Evolutionary conservation across 1,140 invertebrate species (phyloP).

Genomic region (Drosophila burlai): DNA sequence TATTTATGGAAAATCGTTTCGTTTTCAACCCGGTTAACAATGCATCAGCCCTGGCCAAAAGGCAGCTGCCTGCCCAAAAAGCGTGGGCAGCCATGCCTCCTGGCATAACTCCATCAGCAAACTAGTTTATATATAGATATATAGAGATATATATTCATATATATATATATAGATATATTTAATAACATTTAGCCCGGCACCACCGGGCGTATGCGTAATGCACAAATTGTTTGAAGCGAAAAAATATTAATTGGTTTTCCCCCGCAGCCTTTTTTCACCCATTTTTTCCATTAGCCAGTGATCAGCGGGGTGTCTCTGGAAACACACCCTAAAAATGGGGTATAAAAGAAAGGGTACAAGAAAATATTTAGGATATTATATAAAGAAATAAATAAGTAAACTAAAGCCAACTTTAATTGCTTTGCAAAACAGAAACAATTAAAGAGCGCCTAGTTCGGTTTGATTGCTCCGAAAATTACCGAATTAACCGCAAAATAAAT

Average conservation of each 20-base stretch:
- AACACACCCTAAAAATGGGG: neutral
- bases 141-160: neutral
- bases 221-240: conserved; percentile 19
- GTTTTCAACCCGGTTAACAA: neutral
- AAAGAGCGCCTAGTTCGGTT: neutral
- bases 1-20: neutral
- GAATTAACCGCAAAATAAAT: conserved; percentile 53
- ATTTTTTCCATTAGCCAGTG: neutral
- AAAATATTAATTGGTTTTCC: conserved; percentile 40
- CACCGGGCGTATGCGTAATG: conserved; percentile 46
- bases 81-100: conserved; percentile 22
- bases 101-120: conserved; percentile 14
- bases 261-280: neutral
- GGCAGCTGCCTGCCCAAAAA: conserved; percentile 9
- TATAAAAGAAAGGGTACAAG: no score
- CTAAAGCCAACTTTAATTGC: neutral
- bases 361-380: neutral
- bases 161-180: conserved; percentile 24
- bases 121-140: conserved; percentile 1
- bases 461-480: conserved; percentile 7
- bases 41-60: conserved; percentile 4
- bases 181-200: conserved; percentile 57
- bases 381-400: neutral
- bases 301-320: conserved; percentile 22
- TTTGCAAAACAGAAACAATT: neutral